Evolutionary conservation across 2,888 invertebrate species (phyloP).

Genomic region (Silvanus unidentatus): DNA sequence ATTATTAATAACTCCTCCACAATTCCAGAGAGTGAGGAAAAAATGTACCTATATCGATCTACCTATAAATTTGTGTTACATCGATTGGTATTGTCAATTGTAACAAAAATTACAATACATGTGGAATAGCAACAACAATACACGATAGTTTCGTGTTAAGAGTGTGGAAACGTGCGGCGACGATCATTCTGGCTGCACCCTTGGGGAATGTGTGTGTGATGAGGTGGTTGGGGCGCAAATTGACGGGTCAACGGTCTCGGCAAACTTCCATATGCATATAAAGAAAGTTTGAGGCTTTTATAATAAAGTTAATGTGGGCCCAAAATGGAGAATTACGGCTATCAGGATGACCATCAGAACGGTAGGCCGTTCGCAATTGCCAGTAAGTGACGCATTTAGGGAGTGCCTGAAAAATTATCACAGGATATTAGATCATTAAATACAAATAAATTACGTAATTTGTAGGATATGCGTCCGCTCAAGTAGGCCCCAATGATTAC

Average conservation of each 20-base stretch:
- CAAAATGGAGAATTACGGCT: conserved; percentile 30
- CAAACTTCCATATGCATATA: not conserved
- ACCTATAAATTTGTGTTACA: conserved; percentile 2
- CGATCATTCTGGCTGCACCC: no score
- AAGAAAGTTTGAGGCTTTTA: no score
- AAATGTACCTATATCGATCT: not conserved
- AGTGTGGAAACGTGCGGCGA: no score
- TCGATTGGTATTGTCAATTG: conserved; percentile 5
- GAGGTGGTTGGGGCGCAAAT: not conserved
- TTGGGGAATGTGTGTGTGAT: not conserved
- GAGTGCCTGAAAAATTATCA: no score
- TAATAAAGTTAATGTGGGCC: not conserved
- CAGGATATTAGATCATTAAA: no score
- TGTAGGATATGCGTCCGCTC: conserved; percentile 34
- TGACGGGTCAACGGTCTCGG: no score
- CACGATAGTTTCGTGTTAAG: conserved; percentile 1
- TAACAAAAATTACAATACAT: conserved; percentile 3
- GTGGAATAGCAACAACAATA: not conserved
- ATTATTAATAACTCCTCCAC: conserved; percentile 7
- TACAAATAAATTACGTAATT: no score
- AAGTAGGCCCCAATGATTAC: conserved; percentile 40
- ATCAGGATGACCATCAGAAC: conserved; percentile 19
- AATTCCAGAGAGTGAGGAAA: not conserved
- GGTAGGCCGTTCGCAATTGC: conserved; percentile 22
- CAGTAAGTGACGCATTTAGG: conserved; percentile 19